Conservation (phyloP, 2,888 invertebrate genomes). For the Helleia helle region DNA sequence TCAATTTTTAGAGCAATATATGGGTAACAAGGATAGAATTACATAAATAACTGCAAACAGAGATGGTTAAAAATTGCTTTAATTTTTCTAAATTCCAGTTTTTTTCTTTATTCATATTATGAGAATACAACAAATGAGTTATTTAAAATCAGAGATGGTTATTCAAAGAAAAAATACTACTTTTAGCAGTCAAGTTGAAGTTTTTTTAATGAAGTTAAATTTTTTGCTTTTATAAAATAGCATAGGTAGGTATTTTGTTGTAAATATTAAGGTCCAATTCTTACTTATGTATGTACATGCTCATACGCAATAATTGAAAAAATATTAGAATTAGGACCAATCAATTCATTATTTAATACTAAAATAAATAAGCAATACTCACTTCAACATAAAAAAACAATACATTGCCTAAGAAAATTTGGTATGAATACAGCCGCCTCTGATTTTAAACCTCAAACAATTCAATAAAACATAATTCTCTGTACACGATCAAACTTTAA, state of each 20-base stretch:
- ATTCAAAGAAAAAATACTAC: not conserved
- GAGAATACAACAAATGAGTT: slow-evolving; percentile 4
- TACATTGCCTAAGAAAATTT: not conserved
- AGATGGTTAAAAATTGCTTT: not conserved
- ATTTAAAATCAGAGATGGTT: not conserved
- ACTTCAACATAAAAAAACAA: not conserved
- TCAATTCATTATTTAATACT: too few species aligned
- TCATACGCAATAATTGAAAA: too few species aligned
- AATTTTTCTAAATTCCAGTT: slow-evolving; percentile 4
- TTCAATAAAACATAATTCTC: slow-evolving; percentile 5
- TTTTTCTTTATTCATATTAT: slow-evolving; percentile 3
- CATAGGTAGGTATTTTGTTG: too few species aligned
- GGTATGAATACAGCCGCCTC: not conserved
- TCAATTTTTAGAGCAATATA: too few species aligned
- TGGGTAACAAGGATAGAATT: too few species aligned
- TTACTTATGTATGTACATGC: too few species aligned
- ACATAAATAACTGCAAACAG: slow-evolving; percentile 8
- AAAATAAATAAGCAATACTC: not conserved
- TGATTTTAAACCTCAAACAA: slow-evolving; percentile 4
- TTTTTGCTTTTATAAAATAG: too few species aligned
- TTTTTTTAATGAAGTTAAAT: too few species aligned
- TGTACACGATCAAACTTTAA: too few species aligned
- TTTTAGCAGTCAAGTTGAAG: too few species aligned
- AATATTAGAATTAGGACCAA: too few species aligned
- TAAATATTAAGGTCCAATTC: too few species aligned